Percentiles rank a stretch among this genome's conserved stretches.
Conservation (phyloP, 2,113 vertebrate genomes). For the Callipepla californica region DNA sequence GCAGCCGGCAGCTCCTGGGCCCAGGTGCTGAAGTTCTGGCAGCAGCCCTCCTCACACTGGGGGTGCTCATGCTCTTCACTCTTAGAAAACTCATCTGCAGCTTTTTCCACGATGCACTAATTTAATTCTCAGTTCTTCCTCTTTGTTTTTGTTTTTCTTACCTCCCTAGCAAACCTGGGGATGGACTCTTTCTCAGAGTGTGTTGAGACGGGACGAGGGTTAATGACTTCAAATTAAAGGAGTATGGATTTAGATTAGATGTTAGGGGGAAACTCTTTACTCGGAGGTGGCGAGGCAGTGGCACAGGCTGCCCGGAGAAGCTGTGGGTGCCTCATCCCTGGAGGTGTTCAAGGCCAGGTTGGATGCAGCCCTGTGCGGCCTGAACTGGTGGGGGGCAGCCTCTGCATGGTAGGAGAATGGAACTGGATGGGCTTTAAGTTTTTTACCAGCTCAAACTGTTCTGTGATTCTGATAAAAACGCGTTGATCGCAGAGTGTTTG, state of each 20-base stretch:
- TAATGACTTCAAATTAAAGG: neutral
- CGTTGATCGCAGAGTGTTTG: neutral
- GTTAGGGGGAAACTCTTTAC: neutral
- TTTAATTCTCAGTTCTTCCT: neutral
- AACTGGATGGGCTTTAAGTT: neutral
- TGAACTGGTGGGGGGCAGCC: neutral
- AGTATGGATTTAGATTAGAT: neutral
- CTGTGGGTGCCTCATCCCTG: neutral
- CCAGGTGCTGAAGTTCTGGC: neutral
- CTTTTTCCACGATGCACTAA: neutral
- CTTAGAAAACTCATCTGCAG: neutral
- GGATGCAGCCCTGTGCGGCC: neutral
- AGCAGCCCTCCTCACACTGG: too few species aligned
- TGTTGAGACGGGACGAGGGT: neutral
- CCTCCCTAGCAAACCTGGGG: neutral
- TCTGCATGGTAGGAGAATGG: neutral
- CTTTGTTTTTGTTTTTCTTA: too few species aligned
- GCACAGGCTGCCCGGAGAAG: neutral
- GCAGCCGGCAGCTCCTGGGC: neutral
- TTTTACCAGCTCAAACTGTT: neutral
- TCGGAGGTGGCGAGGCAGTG: neutral
- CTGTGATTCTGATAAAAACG: neutral
- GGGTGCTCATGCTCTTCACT: too few species aligned
- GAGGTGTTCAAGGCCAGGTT: neutral
- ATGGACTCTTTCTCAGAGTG: neutral